Conservation (phyloP, 2,113 vertebrate genomes). For the Lepidothrix coronata region DNA sequence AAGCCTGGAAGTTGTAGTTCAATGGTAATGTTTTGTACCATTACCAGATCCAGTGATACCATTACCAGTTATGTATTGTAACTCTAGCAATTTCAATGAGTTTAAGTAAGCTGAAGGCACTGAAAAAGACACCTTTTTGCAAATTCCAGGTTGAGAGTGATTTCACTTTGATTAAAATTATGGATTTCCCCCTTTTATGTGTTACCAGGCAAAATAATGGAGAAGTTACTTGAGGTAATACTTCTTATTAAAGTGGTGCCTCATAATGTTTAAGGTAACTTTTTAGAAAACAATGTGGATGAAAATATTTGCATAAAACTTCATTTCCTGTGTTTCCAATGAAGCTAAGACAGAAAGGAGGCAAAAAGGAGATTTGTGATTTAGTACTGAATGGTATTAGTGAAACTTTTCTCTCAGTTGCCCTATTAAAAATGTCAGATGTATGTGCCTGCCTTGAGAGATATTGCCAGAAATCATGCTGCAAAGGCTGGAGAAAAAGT, state of each 20-base stretch:
- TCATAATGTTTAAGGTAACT: background rate
- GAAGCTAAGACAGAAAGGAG: background rate
- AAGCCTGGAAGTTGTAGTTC: background rate
- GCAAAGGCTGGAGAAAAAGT: background rate
- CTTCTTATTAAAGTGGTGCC: background rate
- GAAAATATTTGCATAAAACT: background rate
- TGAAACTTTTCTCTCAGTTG: background rate
- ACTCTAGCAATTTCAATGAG: background rate
- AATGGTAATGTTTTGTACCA: background rate
- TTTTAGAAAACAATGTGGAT: background rate
- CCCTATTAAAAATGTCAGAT: background rate
- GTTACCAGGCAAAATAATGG: background rate
- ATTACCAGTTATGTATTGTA: background rate
- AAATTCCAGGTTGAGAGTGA: background rate
- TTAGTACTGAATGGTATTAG: background rate
- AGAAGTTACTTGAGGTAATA: background rate
- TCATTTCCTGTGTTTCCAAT: background rate
- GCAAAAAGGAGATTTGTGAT: background rate
- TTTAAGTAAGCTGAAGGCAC: background rate
- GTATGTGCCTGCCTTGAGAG: background rate
- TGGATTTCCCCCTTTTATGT: background rate
- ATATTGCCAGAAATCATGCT: background rate
- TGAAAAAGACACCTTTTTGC: background rate
- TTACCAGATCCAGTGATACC: background rate
- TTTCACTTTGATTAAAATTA: background rate